Conservation (phyloP, 2,797 vertebrate species). For the Prionace glauca region DNA sequence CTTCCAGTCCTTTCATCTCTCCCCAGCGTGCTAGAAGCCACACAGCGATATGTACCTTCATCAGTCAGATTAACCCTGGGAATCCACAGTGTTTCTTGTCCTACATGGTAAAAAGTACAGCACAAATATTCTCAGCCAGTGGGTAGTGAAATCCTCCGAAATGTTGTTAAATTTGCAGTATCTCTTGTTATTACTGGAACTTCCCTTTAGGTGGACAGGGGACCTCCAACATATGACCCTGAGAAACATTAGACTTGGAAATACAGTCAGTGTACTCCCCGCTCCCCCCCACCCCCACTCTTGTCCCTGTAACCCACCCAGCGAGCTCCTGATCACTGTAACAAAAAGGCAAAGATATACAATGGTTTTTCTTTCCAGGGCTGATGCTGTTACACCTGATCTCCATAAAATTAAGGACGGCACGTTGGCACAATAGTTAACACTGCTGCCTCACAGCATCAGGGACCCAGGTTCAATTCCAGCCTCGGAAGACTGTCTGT, state of each 20-base stretch:
- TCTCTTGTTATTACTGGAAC: not conserved
- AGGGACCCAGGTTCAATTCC: no score
- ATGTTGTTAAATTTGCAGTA: no score
- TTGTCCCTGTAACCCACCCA: not conserved
- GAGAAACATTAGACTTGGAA: not conserved
- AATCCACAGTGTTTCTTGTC: constrained; percentile 57
- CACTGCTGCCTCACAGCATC: no score
- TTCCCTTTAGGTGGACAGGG: not conserved
- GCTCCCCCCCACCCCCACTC: not conserved
- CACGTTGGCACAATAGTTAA: no score
- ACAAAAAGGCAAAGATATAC: not conserved
- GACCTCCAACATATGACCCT: not conserved
- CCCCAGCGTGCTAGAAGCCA: constrained; percentile 58
- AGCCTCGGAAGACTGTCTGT: no score
- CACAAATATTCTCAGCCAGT: not conserved
- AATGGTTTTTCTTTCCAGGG: not conserved
- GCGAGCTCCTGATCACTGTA: not conserved
- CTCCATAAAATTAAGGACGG: not conserved
- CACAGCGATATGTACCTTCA: constrained; percentile 60
- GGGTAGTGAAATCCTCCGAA: not conserved
- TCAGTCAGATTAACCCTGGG: constrained; percentile 52
- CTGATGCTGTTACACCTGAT: not conserved
- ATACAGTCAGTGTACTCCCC: not conserved
- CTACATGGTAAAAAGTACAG: constrained; percentile 43
- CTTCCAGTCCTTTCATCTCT: constrained; percentile 50